These are phyloP conservation scores for Calephelis perditalis DNA, from an alignment of 2,888 invertebrate species.

Conservation along the genomic window DNA sequence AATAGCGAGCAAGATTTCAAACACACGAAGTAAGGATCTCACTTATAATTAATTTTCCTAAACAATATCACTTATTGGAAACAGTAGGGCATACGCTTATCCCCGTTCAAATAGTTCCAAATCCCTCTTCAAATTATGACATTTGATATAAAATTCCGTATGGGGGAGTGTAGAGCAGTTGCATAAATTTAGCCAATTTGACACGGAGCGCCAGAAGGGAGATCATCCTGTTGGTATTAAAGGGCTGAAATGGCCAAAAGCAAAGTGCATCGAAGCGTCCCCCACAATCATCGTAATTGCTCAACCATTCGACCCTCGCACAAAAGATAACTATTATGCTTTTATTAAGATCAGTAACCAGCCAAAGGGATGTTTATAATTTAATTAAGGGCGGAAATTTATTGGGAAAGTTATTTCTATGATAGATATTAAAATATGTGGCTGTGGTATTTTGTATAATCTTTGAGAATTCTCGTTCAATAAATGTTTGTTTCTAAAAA, in stretches of 20 bases:
- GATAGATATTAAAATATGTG: constrained; percentile 11
- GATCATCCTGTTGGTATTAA: constrained; percentile 21
- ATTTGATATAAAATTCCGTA: constrained; percentile 56
- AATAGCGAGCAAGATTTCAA: no score
- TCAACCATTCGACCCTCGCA: constrained; percentile 53
- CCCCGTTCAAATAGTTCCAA: constrained; percentile 46
- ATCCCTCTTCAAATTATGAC: constrained; percentile 60
- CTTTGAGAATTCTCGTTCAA: no score
- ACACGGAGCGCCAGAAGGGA: constrained; percentile 43
- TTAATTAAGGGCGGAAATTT: constrained; percentile 57
- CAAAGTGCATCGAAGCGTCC: constrained; percentile 27
- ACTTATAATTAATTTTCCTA: no score
- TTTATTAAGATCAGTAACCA: constrained; percentile 69
- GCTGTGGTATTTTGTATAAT: background rate
- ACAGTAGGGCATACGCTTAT: constrained; percentile 3
- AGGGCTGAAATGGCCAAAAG: constrained; percentile 22
- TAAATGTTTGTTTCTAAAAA: no score
- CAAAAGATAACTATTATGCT: constrained; percentile 70
- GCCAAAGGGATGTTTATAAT: constrained; percentile 70
- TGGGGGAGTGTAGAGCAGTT: constrained; percentile 48
- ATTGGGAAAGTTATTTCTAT: constrained; percentile 2
- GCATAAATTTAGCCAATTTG: constrained; percentile 75
- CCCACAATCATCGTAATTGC: constrained; percentile 49
- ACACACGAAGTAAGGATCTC: no score
- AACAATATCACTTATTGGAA: background rate